These are phyloP conservation scores for Aphaenogaster rudis DNA, from an alignment of 1,140 invertebrate species.

Conservation along the genomic window DNA sequence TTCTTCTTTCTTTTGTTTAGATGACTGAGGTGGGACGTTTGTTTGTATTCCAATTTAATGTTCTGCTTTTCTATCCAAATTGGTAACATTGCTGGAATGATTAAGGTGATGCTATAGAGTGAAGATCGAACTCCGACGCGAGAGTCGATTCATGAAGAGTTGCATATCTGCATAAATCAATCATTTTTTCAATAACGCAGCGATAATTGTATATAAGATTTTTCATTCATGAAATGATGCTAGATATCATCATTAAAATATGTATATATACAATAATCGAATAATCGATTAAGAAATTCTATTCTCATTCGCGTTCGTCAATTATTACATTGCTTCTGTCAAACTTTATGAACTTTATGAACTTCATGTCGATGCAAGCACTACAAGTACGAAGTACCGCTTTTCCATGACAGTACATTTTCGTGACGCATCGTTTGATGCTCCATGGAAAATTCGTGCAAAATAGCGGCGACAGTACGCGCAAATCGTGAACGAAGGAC, in stretches of 20 bases:
- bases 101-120: no score
- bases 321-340: constrained; percentile 15
- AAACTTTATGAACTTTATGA: not conserved
- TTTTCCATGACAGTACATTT: constrained; percentile 33
- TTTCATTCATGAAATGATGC: not conserved
- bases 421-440: constrained; percentile 10
- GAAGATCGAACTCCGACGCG: no score
- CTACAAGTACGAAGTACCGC: not conserved
- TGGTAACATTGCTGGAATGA: no score
- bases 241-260: not conserved
- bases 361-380: constrained; percentile 15
- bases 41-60: no score
- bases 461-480: not conserved
- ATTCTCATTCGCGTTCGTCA: constrained; percentile 35
- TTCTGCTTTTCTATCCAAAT: no score
- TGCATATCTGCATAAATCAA: no score
- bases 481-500: constrained; percentile 3
- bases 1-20: no score
- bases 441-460: constrained; percentile 51
- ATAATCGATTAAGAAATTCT: not conserved
- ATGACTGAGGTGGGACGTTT: no score
- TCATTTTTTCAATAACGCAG: not conserved
- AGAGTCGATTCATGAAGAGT: no score
- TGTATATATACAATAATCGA: not conserved
- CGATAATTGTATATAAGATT: not conserved